A percentile compares a stretch with the other conserved stretches of the same genome.
phyloP scores from a whole-genome alignment of 1,140 invertebrate genomes.

The Pemphigus obesinymphae region DNA sequence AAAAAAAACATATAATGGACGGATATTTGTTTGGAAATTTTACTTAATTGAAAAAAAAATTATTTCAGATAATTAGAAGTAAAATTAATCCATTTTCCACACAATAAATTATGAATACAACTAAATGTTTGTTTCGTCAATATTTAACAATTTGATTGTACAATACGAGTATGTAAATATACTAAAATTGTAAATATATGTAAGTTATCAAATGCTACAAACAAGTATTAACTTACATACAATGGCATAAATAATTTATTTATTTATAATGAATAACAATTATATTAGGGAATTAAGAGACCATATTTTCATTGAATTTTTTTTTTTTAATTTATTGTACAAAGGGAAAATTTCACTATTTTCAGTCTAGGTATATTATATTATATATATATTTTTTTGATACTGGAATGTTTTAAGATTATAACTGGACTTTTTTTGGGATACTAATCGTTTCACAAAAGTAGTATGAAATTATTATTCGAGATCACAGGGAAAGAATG shows the following conservation, averaged over 20 bases:
- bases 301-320: not conserved
- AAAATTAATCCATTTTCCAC: not conserved
- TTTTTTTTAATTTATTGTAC: too few species aligned
- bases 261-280: slow-evolving; percentile 5
- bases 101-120: not conserved
- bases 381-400: not conserved
- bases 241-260: not conserved
- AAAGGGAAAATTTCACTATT: not conserved
- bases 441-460: not conserved
- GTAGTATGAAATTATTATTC: not conserved
- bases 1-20: not conserved
- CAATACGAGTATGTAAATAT: not conserved
- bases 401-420: slow-evolving; percentile 1
- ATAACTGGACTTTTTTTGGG: not conserved
- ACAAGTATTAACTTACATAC: not conserved
- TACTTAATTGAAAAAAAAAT: not conserved
- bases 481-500: not conserved
- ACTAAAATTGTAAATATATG: not conserved
- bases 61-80: not conserved
- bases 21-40: not conserved
- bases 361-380: too few species aligned
- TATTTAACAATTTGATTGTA: not conserved
- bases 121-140: not conserved
- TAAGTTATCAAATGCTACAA: not conserved
- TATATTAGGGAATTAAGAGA: not conserved